Evolutionary conservation across 2,888 invertebrate species (phyloP).

Genomic region (Eupeodes latifasciatus): DNA sequence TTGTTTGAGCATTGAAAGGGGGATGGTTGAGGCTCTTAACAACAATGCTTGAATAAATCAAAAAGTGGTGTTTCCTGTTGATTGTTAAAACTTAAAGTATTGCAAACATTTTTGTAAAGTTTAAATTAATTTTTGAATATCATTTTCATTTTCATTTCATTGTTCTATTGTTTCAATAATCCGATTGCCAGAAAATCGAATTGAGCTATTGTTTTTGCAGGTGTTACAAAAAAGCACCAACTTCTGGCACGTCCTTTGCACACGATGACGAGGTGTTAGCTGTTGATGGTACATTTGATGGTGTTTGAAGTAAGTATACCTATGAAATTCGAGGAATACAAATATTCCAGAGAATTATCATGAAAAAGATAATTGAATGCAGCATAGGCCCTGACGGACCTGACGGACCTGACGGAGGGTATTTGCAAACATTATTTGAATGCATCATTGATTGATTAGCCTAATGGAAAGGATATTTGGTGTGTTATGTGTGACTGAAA

Average conservation of each 20-base stretch:
- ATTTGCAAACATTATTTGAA: constrained; percentile 63
- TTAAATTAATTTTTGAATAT: constrained; percentile 1
- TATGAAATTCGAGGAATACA: not conserved
- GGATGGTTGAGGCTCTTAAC: not conserved
- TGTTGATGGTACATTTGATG: not conserved
- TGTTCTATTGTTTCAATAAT: not conserved
- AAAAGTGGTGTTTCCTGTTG: not conserved
- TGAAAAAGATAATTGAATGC: constrained; percentile 48
- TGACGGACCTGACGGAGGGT: constrained; percentile 16
- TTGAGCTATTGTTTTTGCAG: not conserved
- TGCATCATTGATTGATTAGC: constrained; percentile 61
- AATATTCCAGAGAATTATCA: constrained; percentile 40
- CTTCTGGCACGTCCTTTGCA: not conserved
- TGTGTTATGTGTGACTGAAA: not conserved
- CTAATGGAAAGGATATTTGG: constrained; percentile 18
- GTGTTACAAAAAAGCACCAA: not conserved
- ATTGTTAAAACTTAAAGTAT: constrained; percentile 1
- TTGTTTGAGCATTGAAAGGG: not conserved
- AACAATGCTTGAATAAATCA: constrained; percentile 3
- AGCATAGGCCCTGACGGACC: not conserved
- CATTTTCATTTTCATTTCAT: too few relatives aligned
- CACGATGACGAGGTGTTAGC: too few relatives aligned
- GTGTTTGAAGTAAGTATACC: not conserved
- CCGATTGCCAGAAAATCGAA: constrained; percentile 33
- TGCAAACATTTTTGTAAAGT: constrained; percentile 37